Conservation (phyloP, 37 sponge, comb jelly and placozoan species). For the Eunapius fragilis region DNA sequence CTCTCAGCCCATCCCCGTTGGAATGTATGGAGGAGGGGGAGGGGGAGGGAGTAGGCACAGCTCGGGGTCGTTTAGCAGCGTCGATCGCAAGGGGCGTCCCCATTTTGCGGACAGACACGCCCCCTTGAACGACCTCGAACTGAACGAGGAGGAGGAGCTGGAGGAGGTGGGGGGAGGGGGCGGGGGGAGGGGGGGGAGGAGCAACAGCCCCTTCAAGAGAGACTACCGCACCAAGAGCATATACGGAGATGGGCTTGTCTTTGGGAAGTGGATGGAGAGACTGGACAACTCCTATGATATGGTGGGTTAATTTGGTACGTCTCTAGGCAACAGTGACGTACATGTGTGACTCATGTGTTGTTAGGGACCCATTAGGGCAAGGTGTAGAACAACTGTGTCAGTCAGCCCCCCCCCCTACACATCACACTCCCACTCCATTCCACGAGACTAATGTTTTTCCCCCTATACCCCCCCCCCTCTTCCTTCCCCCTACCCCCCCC, state of each 20-base stretch:
- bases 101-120: not conserved
- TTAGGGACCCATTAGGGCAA: too few species aligned
- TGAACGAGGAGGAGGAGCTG: constrained; percentile 32
- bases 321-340: not conserved
- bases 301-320: not conserved
- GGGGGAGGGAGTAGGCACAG: not conserved
- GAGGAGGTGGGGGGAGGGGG: not conserved
- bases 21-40: constrained; percentile 5
- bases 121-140: constrained; percentile 4
- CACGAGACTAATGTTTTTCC: not conserved
- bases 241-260: constrained; percentile 58
- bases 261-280: constrained; percentile 50
- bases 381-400: too few species aligned
- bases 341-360: not conserved
- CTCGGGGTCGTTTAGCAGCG: not conserved
- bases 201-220: constrained; percentile 33
- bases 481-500: too few species aligned
- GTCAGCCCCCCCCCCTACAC: not conserved
- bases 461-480: too few species aligned
- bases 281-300: constrained; percentile 36
- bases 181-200: not conserved
- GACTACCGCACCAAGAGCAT: constrained; percentile 54
- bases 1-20: constrained; percentile 61
- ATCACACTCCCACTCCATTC: not conserved
- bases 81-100: not conserved